Conservation (phyloP, 2,888 invertebrate species). For the Lasioglossum vierecki region DNA sequence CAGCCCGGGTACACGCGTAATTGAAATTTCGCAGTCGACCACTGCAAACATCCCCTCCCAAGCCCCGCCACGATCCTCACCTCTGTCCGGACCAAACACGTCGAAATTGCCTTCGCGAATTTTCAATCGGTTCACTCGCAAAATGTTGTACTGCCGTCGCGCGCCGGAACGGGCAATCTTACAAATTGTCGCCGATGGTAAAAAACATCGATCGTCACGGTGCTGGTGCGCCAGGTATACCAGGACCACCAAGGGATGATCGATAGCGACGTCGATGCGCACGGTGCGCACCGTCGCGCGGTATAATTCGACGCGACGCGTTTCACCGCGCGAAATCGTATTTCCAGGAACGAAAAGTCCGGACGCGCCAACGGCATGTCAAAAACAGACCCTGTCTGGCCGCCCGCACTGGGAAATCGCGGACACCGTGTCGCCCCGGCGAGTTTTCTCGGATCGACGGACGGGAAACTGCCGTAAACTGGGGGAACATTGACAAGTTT, state of each 20-base stretch:
- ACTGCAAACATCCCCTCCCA: constrained; percentile 68
- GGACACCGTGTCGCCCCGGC: background rate
- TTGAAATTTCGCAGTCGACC: constrained; percentile 77
- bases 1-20: constrained; percentile 72
- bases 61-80: constrained; percentile 29
- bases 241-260: constrained; percentile 14
- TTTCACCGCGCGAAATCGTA: constrained; percentile 45
- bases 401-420: background rate
- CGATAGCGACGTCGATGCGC: constrained; percentile 43
- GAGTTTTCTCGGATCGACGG: background rate
- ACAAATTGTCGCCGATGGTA: constrained; percentile 36
- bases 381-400: constrained; percentile 22
- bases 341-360: constrained; percentile 24
- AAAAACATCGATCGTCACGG: background rate
- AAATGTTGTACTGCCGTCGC: constrained; percentile 16
- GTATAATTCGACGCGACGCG: constrained; percentile 32
- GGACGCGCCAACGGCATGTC: constrained; percentile 11
- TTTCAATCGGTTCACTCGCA: constrained; percentile 12
- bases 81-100: constrained; percentile 12
- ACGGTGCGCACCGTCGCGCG: background rate
- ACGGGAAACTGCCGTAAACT: background rate
- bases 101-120: constrained; percentile 42
- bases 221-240: background rate
- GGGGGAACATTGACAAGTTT: constrained; percentile 3
- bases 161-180: constrained; percentile 36